Percentiles rank a stretch among this genome's conserved stretches.
Evolutionary conservation across 2,888 invertebrate species (phyloP).

Genomic region (Brenthis ino): DNA sequence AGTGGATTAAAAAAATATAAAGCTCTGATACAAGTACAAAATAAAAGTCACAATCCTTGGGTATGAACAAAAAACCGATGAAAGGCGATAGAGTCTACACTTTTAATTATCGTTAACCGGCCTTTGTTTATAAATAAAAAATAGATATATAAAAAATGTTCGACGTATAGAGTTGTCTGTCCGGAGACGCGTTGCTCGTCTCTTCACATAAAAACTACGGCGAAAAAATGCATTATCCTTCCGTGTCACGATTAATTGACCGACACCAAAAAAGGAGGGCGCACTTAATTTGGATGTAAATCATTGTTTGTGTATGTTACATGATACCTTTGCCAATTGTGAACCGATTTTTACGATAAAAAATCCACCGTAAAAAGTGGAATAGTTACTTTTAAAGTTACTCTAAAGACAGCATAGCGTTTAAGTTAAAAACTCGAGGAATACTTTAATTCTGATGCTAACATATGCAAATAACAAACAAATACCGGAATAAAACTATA

Average conservation of each 20-base stretch:
- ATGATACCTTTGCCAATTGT: too few relatives aligned
- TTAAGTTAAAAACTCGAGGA: too few relatives aligned
- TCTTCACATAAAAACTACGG: not conserved
- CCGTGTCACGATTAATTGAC: too few relatives aligned
- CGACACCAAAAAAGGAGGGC: too few relatives aligned
- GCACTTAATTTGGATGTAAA: too few relatives aligned
- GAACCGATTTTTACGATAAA: too few relatives aligned
- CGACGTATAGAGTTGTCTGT: slow-evolving; percentile 36
- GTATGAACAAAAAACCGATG: slow-evolving; percentile 45
- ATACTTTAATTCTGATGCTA: too few relatives aligned
- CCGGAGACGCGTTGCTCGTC: slow-evolving; percentile 16
- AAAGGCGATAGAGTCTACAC: slow-evolving; percentile 60
- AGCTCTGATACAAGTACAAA: not conserved
- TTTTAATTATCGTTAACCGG: slow-evolving; percentile 76
- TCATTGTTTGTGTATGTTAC: too few relatives aligned
- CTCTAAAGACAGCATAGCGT: too few relatives aligned
- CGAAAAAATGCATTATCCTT: slow-evolving; percentile 6
- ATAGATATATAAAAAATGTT: slow-evolving; percentile 47
- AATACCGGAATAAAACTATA: not conserved
- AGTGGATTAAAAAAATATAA: slow-evolving; percentile 54
- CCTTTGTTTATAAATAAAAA: slow-evolving; percentile 58
- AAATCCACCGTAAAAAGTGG: too few relatives aligned
- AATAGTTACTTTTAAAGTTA: too few relatives aligned
- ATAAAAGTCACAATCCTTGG: slow-evolving; percentile 14
- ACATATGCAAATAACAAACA: not conserved